Conservation (phyloP, 2,888 invertebrate species). For the Amphipoea lucens region DNA sequence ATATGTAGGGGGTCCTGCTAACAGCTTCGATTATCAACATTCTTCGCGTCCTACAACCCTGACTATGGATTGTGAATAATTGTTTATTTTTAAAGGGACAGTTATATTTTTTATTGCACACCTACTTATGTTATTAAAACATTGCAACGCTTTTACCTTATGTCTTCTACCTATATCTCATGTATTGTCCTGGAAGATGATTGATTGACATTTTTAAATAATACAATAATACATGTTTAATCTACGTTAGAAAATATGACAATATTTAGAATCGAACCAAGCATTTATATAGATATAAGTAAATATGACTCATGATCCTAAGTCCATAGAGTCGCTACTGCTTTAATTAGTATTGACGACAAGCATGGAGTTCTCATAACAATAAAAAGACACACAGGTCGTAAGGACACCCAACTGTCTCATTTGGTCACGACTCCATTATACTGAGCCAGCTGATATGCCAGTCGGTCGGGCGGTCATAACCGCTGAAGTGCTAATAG, state of each 20-base stretch:
- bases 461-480: conserved; percentile 17
- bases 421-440: conserved; percentile 22
- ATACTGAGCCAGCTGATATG: conserved; percentile 16
- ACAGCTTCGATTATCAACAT: background rate
- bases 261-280: background rate
- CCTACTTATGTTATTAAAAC: conserved; percentile 26
- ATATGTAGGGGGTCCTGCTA: background rate
- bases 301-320: no score
- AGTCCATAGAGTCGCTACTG: background rate
- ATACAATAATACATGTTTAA: background rate
- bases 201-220: background rate
- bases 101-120: background rate
- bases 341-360: background rate
- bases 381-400: conserved; percentile 5
- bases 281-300: background rate
- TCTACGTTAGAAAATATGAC: background rate
- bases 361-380: background rate
- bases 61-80: background rate
- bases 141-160: background rate
- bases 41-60: background rate
- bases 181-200: background rate
- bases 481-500: conserved; percentile 35
- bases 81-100: conserved; percentile 5
- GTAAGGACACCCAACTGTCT: background rate
- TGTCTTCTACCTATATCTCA: background rate